Base-by-base conservation (phyloP, 2,888 invertebrate species). In the Antitype chi region DNA sequence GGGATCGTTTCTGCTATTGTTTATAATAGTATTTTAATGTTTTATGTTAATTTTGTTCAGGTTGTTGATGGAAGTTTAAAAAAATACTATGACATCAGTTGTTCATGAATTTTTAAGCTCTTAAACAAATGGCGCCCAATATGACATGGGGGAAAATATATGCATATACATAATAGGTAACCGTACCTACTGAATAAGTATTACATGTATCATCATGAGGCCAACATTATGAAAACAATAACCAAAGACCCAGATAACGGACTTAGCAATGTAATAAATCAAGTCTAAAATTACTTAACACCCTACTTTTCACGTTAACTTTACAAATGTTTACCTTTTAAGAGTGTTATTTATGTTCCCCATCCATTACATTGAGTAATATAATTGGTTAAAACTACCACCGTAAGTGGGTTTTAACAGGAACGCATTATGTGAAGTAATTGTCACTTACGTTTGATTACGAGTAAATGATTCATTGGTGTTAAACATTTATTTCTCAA, bases 291-390 rank as follows among this genome's bases (percentile, higher is more conserved):
- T 59, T 57, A 66, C 55, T 71, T 53, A 28, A 47, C 57, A 59
- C 57, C n/a, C 15, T 64, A 49, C n/a, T 82, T 55, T 81, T 66
- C 3, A 69, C 8, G 59, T 38, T 63, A 60, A 11, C 25, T 59
- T 15, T 25, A 23, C 32, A 6, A 76, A 38, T 77, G 52, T 80
- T 83, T 74, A 72, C 63, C n/a, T 66, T 78, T 75, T 74, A 60
- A 62, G 23, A 67, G 43, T 1, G n/a, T 69, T 73, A 76, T 81
- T 76, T 67, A 70, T 84, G 62, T 73, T 71, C 49, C 47, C 52
- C 76, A 74, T 84, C 66, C 67, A 84, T 81, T 80, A 72, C 20
- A 67, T 81, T 78, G 66, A 71, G 76, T 76, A 80, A 85, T 74
- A 60, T 74, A 73, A 67, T 78, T 78, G 57, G 74, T 75, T 64